Conservation (phyloP, 2,797 vertebrate species). For the Garrulus glandarius region DNA sequence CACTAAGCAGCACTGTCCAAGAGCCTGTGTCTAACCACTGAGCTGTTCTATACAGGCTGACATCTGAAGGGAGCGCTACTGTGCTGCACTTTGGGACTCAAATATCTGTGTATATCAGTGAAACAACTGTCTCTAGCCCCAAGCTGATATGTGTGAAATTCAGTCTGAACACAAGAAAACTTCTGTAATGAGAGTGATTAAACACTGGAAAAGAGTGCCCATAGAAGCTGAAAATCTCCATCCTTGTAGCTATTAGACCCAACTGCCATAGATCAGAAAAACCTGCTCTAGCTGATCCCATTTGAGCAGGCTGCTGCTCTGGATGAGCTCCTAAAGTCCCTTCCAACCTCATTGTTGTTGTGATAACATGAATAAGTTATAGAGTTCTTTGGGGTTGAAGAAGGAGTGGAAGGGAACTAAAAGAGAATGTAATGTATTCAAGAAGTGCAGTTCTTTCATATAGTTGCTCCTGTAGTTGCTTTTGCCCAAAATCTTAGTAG, state of each 20-base stretch:
- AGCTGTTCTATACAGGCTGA: not conserved
- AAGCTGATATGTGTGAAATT: accelerated
- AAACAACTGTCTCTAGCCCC: not conserved
- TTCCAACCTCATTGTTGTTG: not conserved
- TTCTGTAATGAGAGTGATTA: not conserved
- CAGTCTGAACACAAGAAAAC: not conserved
- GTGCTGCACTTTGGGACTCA: accelerated
- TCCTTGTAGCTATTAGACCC: not conserved
- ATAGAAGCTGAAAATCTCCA: not conserved
- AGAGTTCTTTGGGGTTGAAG: not conserved
- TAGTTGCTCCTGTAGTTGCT: not conserved
- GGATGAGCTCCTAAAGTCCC: not conserved
- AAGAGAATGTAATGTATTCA: not conserved
- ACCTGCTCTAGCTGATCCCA: not conserved
- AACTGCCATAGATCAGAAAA: not conserved
- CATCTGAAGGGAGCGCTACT: not conserved
- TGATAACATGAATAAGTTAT: not conserved
- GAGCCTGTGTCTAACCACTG: not conserved
- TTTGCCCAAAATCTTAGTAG: not conserved
- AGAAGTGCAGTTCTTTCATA: not conserved
- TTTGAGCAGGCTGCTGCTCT: not conserved
- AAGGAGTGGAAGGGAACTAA: not conserved
- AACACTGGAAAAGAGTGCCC: not conserved
- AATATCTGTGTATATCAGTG: not conserved
- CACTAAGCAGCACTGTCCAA: not conserved